Base-by-base conservation (phyloP, 2,113 vertebrate species). In the Leptodactylus fuscus region DNA sequence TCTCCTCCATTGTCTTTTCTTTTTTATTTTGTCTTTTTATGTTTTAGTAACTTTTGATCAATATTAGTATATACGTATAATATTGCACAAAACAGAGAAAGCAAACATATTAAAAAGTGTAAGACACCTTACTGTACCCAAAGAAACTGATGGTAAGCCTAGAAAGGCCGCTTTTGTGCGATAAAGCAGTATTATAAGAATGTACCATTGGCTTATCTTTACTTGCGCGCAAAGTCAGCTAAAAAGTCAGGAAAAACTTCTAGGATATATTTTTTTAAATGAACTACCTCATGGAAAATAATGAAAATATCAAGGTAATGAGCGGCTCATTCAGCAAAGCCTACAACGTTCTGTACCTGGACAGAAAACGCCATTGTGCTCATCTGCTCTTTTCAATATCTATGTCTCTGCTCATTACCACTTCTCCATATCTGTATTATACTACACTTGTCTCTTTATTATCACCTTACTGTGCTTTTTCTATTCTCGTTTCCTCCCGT, bases 381-480 rank as follows among this genome's bases (percentile, higher is more conserved):
- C 27, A 10, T 58, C 76, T 38, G 12, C 32, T 22, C 3, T 79
- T 77, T 51, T n/a, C 49, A 55, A 36, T 55, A 78, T 74, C 69
- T 18, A 38, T 55, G 20, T 78, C 53, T 51, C 32, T 78, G 10
- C 76, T 58, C 53, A 36, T 79, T 58, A 58, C 51, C 49, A 79
- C 76, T 38, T 79, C 76, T 24, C 22, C 3, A 38, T 38, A 58
- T 13, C 53, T 58, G 20, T 38, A 58, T 58, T 41, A 29, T 38
- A 5, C n/a, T 24, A 60, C 36, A 79, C 36, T 79, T 79, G 76
- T 79, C 51, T 79, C 51, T 38, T 60, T 58, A 60, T 79, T 79
- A 79, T 60, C 76, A 60, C 76, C 51, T 79, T 36, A 7, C 32
- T 79, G 29, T 8, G n/a, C 34, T 36, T 79, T 34, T 24, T 75